Conservation (phyloP, 2,797 vertebrate species). For the Danio tinwini region DNA sequence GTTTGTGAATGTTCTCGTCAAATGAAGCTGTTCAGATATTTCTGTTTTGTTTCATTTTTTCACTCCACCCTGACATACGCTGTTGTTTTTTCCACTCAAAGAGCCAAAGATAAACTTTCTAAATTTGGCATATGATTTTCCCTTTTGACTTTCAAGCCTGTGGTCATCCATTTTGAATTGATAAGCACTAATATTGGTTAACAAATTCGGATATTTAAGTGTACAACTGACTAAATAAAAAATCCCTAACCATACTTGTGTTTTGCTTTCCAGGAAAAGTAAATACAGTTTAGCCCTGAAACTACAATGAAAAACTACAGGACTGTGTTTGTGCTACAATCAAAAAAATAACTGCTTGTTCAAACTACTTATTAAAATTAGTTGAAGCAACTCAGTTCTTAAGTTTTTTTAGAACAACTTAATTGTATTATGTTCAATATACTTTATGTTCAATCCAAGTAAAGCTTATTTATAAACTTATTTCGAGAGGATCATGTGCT, state of each 20-base stretch:
- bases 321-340: too few species aligned
- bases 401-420: too few species aligned
- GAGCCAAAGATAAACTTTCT: constrained; percentile 11
- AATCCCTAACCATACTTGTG: not conserved
- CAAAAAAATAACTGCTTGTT: too few species aligned
- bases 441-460: too few species aligned
- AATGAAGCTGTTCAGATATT: constrained; percentile 29
- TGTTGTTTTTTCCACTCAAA: constrained; percentile 35
- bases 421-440: too few species aligned
- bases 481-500: too few species aligned
- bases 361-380: too few species aligned
- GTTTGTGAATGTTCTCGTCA: not conserved
- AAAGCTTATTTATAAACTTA: too few species aligned
- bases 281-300: not conserved
- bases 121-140: constrained; percentile 1
- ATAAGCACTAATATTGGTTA: not conserved
- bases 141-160: constrained; percentile 15
- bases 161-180: constrained; percentile 13
- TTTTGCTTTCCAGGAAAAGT: not conserved
- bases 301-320: too few species aligned
- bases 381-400: too few species aligned
- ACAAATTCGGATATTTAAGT: not conserved
- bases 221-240: not conserved
- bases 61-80: constrained; percentile 39
- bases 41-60: constrained; percentile 44